Conservation (phyloP, 2,113 vertebrate species). For the Agelaius tricolor region DNA sequence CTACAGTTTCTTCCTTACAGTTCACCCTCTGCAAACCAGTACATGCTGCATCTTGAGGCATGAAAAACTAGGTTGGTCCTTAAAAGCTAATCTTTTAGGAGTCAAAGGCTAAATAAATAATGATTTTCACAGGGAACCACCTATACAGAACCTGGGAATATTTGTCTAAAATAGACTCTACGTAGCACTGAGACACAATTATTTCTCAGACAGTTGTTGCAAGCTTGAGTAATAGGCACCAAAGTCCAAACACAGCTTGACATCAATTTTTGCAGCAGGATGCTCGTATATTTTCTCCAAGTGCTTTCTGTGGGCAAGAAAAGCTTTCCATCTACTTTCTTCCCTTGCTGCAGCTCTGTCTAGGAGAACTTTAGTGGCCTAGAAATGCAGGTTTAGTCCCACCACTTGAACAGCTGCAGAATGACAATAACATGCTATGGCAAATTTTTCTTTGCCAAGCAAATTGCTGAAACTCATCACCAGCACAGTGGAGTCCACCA, state of each 20-base stretch:
- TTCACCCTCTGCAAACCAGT: background rate
- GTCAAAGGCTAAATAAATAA: background rate
- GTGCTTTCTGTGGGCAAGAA: background rate
- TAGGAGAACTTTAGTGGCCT: background rate
- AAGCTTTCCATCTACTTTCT: background rate
- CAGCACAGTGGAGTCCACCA: background rate
- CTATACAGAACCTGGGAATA: background rate
- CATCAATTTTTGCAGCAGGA: background rate
- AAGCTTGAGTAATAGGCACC: background rate
- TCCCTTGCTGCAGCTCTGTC: background rate
- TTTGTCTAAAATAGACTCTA: background rate
- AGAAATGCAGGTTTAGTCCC: background rate
- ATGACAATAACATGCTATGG: rapidly evolving
- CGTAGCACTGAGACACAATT: background rate
- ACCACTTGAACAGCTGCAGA: rapidly evolving
- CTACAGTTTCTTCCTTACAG: background rate
- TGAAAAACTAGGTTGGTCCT: background rate
- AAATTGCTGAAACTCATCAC: background rate
- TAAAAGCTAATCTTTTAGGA: background rate
- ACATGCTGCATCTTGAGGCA: background rate
- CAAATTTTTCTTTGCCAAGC: background rate
- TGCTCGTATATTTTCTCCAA: background rate
- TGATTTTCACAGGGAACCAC: background rate
- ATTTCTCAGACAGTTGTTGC: background rate
- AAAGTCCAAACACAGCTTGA: background rate